Percentiles rank a stretch among this genome's conserved stretches.
phyloP scores from a whole-genome alignment of 2,888 invertebrate genomes.

The Eulithis testata region DNA sequence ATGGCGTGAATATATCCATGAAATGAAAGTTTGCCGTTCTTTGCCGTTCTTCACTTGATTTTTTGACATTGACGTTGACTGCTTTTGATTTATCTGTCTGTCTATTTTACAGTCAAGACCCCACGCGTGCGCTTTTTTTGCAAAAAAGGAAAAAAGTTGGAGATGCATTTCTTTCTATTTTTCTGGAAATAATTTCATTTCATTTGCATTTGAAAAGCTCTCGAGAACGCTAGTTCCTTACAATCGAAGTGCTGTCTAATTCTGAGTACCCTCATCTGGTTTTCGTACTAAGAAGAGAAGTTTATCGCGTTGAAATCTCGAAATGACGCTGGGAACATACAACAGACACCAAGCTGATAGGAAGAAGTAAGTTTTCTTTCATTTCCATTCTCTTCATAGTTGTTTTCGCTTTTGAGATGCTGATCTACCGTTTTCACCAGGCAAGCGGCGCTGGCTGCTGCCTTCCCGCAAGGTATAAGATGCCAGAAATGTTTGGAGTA shows the following conservation, averaged over 20 bases:
- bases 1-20: too few species aligned
- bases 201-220: constrained; percentile 51
- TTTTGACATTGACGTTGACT: constrained; percentile 27
- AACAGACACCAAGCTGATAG: constrained; percentile 77
- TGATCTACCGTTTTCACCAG: constrained; percentile 57
- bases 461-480: constrained; percentile 90
- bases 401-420: constrained; percentile 12
- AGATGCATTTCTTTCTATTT: constrained; percentile 46
- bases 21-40: too few species aligned
- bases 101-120: too few species aligned
- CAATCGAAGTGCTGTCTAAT: constrained; percentile 25
- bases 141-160: constrained; percentile 5
- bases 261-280: constrained; percentile 42
- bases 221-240: constrained; percentile 32
- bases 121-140: too few species aligned
- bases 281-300: constrained; percentile 21
- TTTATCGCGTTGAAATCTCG: constrained; percentile 36
- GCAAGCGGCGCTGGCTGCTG: constrained; percentile 85
- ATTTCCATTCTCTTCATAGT: constrained; percentile 2
- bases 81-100: too few species aligned
- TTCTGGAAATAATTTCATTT: constrained; percentile 50
- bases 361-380: constrained; percentile 66
- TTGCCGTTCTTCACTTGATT: too few species aligned
- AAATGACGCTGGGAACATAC: constrained; percentile 78
- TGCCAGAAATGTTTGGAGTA: constrained; percentile 97